Evolutionary conservation across 1,140 invertebrate genomes (phyloP).

Genomic region (Drosophila murphyi): DNA sequence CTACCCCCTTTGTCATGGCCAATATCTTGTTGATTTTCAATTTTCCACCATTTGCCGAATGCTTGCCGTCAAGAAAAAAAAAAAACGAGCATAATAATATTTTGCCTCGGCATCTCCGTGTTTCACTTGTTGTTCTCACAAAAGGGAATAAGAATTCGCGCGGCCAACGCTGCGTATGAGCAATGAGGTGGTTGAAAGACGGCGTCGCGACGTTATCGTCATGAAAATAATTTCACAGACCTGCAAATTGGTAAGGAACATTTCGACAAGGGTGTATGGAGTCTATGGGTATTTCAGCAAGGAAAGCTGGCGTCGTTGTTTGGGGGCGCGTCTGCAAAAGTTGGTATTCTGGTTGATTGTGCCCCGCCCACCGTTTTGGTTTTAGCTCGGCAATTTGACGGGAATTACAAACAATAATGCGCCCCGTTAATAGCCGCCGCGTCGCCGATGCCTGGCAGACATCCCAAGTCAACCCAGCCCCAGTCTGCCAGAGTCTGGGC

Average conservation of each 20-base stretch:
- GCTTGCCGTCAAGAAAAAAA: constrained; percentile 38
- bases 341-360: constrained; percentile 50
- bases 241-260: constrained; percentile 44
- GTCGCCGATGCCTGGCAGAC: constrained; percentile 51
- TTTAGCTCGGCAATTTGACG: constrained; percentile 25
- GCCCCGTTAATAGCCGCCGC: constrained; percentile 65
- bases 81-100: constrained; percentile 16
- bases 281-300: neutral
- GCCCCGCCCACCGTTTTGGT: constrained; percentile 34
- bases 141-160: constrained; percentile 7
- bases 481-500: constrained; percentile 8
- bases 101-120: constrained; percentile 17
- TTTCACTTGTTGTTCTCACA: constrained; percentile 6
- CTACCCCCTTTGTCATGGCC: neutral
- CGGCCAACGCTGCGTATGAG: constrained; percentile 62
- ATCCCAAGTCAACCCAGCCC: constrained; percentile 12
- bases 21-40: constrained; percentile 66
- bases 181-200: constrained; percentile 28
- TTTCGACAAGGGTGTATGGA: neutral
- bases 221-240: constrained; percentile 53
- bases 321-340: constrained; percentile 49
- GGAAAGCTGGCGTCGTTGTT: constrained; percentile 23
- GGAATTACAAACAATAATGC: constrained; percentile 72
- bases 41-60: constrained; percentile 61
- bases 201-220: constrained; percentile 27